Percentiles rank a stretch among this genome's conserved stretches.
Evolutionary conservation across 2,888 invertebrate species (phyloP).

Genomic region (Idaea biselata): DNA sequence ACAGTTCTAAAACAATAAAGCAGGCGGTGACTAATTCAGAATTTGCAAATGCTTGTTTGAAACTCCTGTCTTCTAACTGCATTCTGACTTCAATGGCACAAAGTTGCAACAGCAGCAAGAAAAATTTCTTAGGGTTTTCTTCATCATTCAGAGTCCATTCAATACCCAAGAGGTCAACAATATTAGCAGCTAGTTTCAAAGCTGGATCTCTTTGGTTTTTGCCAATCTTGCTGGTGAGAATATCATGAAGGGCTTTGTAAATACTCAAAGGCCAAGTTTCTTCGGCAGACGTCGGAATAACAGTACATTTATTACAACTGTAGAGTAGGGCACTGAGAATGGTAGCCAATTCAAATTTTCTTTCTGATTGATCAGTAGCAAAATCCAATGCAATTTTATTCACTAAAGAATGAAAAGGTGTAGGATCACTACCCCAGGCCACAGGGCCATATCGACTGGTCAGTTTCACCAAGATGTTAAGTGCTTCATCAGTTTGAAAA

Average conservation of each 20-base stretch:
- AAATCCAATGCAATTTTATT: constrained; percentile 93
- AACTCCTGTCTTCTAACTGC: constrained; percentile 93
- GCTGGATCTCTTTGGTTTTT: constrained; percentile 95
- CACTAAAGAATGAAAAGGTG: constrained; percentile 89
- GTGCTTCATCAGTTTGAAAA: constrained; percentile 93
- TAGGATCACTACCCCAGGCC: constrained; percentile 89
- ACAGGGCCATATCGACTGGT: constrained; percentile 86
- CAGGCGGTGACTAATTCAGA: constrained; percentile 90
- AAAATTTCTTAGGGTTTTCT: constrained; percentile 90
- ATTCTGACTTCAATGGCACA: constrained; percentile 96
- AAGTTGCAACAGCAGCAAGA: constrained; percentile 90
- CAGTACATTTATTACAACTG: constrained; percentile 85
- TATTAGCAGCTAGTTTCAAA: constrained; percentile 89
- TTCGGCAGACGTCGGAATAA: constrained; percentile 82
- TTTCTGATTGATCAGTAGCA: constrained; percentile 92
- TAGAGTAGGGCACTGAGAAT: constrained; percentile 87
- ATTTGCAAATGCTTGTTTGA: constrained; percentile 88
- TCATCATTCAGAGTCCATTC: constrained; percentile 92
- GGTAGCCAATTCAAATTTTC: constrained; percentile 94
- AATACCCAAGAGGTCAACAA: constrained; percentile 89
- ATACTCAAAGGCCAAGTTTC: constrained; percentile 92
- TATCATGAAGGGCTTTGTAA: constrained; percentile 90
- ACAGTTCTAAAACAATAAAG: constrained; percentile 89
- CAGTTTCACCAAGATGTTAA: constrained; percentile 88
- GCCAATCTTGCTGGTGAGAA: constrained; percentile 91